These are phyloP conservation scores for Achroia grisella DNA, from an alignment of 1,140 invertebrate genomes.

Conservation along the genomic window DNA sequence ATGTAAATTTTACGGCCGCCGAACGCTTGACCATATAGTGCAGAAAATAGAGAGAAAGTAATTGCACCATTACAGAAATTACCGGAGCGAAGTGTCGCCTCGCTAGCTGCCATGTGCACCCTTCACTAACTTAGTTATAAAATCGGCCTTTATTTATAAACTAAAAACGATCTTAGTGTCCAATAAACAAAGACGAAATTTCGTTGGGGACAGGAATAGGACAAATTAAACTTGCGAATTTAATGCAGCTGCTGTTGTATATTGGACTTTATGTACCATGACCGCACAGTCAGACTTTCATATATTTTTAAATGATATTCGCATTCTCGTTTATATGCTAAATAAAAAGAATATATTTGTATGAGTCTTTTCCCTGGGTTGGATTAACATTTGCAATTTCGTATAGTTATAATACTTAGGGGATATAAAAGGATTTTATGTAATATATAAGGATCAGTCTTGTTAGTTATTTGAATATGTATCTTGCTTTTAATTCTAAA, in stretches of 20 bases:
- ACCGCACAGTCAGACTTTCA: neutral
- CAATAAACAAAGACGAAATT: slow-evolving; percentile 2
- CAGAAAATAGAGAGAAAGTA: slow-evolving; percentile 35
- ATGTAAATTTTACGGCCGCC: slow-evolving; percentile 32
- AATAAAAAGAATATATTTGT: neutral
- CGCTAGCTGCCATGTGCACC: slow-evolving; percentile 4
- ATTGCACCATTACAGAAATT: slow-evolving; percentile 49
- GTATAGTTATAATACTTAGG: too few species aligned
- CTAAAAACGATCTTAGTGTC: slow-evolving; percentile 3
- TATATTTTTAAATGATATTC: slow-evolving; percentile 6
- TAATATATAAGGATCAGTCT: too few species aligned
- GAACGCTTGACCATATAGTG: slow-evolving; percentile 35
- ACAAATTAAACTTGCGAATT: slow-evolving; percentile 15
- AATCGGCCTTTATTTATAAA: slow-evolving; percentile 3
- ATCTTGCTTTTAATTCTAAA: too few species aligned
- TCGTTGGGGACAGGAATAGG: neutral
- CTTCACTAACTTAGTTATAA: slow-evolving; percentile 22
- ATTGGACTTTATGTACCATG: slow-evolving; percentile 8
- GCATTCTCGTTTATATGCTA: slow-evolving; percentile 1
- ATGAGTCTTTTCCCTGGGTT: too few species aligned
- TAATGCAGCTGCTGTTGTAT: slow-evolving; percentile 6
- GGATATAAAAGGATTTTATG: too few species aligned
- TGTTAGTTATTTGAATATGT: too few species aligned
- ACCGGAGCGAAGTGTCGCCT: slow-evolving; percentile 15
- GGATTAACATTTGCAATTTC: too few species aligned